These are phyloP conservation scores for Physella acuta DNA, from an alignment of 1,140 invertebrate species.

Conservation along the genomic window DNA sequence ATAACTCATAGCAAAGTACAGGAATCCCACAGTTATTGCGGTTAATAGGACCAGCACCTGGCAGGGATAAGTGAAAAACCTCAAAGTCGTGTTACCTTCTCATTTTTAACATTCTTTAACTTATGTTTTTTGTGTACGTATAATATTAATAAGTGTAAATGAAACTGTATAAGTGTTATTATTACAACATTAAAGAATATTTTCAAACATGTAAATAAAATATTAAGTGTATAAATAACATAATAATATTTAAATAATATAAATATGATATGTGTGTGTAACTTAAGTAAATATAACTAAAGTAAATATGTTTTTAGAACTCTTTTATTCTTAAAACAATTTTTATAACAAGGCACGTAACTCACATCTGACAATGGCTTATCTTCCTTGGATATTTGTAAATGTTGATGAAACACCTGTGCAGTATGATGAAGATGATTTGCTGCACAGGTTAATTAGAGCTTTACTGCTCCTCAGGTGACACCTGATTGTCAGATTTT, in stretches of 20 bases:
- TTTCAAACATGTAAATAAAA: slow-evolving; percentile 1
- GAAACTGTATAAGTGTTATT: not conserved
- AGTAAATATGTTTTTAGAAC: not conserved
- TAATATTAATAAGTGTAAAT: not conserved
- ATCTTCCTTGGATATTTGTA: not conserved
- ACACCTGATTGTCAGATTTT: not conserved
- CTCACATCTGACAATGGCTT: not conserved
- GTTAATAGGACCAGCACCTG: too few species aligned
- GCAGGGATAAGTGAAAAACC: too few species aligned
- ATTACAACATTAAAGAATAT: not conserved
- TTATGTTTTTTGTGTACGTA: not conserved
- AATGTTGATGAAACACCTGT: slow-evolving; percentile 1
- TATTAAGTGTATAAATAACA: not conserved
- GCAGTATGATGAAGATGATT: not conserved
- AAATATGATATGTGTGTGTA: not conserved
- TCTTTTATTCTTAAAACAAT: not conserved
- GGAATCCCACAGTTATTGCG: too few species aligned
- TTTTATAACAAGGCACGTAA: not conserved
- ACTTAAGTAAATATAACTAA: not conserved
- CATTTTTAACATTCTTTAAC: too few species aligned
- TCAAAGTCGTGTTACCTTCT: too few species aligned
- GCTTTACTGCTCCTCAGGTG: not conserved
- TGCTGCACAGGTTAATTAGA: not conserved
- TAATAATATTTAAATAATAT: not conserved
- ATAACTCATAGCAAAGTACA: too few species aligned